These are phyloP conservation scores for Pseudochaenichthys georgianus DNA, from an alignment of 2,797 vertebrate species.

Conservation along the genomic window DNA sequence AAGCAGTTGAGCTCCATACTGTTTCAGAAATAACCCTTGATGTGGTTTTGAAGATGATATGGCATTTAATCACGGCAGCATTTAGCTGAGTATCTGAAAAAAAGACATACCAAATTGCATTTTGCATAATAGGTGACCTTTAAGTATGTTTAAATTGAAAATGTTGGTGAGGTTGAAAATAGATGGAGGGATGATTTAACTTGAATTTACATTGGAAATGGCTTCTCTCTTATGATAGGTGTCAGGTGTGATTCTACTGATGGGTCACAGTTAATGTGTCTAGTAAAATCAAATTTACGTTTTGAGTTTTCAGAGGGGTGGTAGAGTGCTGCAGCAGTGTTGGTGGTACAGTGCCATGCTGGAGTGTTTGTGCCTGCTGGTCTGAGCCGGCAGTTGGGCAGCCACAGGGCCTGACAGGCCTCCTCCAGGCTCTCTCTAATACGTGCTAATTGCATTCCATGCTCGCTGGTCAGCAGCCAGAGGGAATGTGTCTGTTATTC, in stretches of 20 bases:
- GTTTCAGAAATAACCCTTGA: no score
- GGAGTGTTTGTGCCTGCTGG: constrained; percentile 38
- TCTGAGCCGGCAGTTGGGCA: constrained; percentile 32
- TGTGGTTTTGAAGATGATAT: no score
- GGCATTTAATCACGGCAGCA: no score
- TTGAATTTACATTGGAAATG: not conserved
- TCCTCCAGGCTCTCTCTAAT: constrained; percentile 82
- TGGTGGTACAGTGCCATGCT: constrained; percentile 10
- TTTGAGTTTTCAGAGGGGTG: not conserved
- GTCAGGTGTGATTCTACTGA: not conserved
- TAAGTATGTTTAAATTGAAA: no score
- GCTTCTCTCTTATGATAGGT: not conserved
- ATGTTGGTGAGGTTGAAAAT: not conserved
- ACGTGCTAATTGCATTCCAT: constrained; percentile 89
- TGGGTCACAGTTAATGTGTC: not conserved
- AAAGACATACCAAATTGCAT: no score
- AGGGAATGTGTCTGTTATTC: constrained; percentile 89
- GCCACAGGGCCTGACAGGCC: constrained; percentile 77
- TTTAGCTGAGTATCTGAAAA: no score
- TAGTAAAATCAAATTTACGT: not conserved
- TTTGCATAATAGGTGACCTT: no score
- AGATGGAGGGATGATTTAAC: not conserved
- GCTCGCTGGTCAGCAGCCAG: constrained; percentile 81
- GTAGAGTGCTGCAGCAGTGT: not conserved
- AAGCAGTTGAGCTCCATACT: no score